Percentiles rank a stretch among this genome's conserved stretches.
Evolutionary conservation across 2,113 vertebrate species (phyloP).

Genomic region (Epinephelus fuscoguttatus): DNA sequence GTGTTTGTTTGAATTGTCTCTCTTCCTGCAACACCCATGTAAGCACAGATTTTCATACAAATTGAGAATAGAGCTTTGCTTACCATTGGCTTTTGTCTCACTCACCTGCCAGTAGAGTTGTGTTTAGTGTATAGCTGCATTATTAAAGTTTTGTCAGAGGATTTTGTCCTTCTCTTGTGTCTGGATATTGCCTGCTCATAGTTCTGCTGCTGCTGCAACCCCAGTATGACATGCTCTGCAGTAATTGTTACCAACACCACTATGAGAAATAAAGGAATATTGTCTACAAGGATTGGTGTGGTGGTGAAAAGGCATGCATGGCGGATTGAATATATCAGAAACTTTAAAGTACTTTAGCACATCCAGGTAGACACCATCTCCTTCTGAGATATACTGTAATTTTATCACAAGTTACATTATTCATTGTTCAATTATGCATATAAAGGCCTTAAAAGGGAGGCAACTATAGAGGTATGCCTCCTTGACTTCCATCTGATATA

Average conservation of each 20-base stretch:
- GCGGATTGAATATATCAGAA: conserved; percentile 20
- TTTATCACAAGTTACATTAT: conserved; percentile 34
- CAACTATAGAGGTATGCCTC: conserved; percentile 14
- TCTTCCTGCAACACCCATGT: background rate
- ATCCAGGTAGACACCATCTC: conserved; percentile 7
- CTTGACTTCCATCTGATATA: conserved; percentile 54
- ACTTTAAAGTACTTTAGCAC: background rate
- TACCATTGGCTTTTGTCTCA: background rate
- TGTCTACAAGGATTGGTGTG: background rate
- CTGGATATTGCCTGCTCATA: background rate
- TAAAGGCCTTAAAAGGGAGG: conserved; percentile 12
- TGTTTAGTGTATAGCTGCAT: conserved; percentile 2
- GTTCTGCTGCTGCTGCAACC: conserved; percentile 24
- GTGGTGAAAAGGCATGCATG: conserved; percentile 11
- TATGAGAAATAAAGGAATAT: conserved; percentile 34
- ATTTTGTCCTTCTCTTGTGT: conserved; percentile 9
- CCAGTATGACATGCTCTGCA: background rate
- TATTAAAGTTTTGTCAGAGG: background rate
- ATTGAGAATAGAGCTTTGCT: background rate
- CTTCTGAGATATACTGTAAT: conserved; percentile 14
- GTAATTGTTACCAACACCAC: background rate
- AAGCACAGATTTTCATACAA: background rate
- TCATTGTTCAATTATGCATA: conserved; percentile 50
- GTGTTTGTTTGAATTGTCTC: background rate
- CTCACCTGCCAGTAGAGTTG: background rate